Percentiles rank a stretch among this genome's conserved stretches.
phyloP scores from a whole-genome alignment of 2,797 vertebrate species.

The Phaenicophaeus curvirostris region DNA sequence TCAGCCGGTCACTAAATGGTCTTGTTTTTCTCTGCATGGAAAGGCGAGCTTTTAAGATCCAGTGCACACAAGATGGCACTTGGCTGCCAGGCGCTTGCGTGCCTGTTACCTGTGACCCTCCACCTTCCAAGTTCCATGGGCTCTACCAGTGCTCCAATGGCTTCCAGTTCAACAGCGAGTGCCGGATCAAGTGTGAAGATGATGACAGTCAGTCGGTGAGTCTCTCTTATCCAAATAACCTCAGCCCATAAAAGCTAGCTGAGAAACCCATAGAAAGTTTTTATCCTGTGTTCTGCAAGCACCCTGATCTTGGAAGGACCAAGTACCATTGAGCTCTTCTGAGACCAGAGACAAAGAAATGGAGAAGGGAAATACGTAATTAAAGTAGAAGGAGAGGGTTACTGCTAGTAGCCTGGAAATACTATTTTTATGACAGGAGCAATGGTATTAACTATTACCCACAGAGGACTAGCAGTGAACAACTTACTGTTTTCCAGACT shows the following conservation, averaged over 20 bases:
- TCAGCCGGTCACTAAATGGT: slow-evolving; percentile 5
- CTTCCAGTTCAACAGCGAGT: slow-evolving; percentile 95
- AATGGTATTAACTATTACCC: background rate
- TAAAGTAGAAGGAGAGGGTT: background rate
- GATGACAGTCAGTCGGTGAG: slow-evolving; percentile 79
- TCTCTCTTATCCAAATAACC: background rate
- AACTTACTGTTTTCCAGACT: background rate
- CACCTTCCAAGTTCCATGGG: slow-evolving; percentile 90
- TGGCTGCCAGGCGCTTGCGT: slow-evolving; percentile 91
- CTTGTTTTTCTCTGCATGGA: background rate
- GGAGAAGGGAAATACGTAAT: background rate
- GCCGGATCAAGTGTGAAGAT: slow-evolving; percentile 89
- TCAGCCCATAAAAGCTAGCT: background rate
- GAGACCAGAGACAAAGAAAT: background rate
- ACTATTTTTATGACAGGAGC: background rate
- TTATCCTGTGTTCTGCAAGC: background rate
- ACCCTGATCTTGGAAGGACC: background rate
- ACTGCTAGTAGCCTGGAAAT: background rate
- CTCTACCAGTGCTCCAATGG: slow-evolving; percentile 93
- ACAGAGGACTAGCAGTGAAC: background rate
- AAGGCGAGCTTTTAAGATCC: slow-evolving; percentile 93
- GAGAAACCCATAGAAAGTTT: background rate
- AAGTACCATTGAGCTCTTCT: background rate
- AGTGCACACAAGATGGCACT: slow-evolving; percentile 93
- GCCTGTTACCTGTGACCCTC: slow-evolving; percentile 92